Base-by-base conservation (phyloP, 2,888 invertebrate genomes). In the Gasteruption jaculator region DNA sequence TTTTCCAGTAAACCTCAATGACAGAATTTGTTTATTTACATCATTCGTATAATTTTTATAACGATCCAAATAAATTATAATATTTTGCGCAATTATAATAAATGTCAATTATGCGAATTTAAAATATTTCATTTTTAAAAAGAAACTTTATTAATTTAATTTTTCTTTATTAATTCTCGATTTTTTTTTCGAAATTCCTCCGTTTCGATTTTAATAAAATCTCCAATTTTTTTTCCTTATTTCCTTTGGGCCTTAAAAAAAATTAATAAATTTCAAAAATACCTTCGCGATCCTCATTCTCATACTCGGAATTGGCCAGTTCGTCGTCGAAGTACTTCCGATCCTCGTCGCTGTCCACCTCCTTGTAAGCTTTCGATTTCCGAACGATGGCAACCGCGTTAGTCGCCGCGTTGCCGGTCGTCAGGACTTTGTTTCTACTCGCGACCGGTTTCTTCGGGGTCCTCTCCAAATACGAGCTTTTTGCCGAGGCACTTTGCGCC, bases 301-400 rank as follows among this genome's bases (percentile, higher is more conserved):
- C 44, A 2, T 44, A 43, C 11, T 33, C 30, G 8, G 25, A 31
- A 25, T 41, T 26, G 10, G 21, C 31, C 21, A 38, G 11, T n/a
- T 51, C 51, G 6, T 52, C 52, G 8, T 51, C 46, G 2, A 26
- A 38, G 19, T 51, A 53, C 11, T 52, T 53, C 10, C 19, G 15
- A 16, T 57, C 52, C 1, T 52, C 53, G 1, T 46, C 46, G 18
- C 52, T 47, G 7, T 48, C 48, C 10, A 40, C 12, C 6, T 56
- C 52, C 5, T 51, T 46, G 18, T 52, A 46, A 33, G 50, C 54
- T 20, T 40, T 50, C 27, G 19, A 35, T 40, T 51, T 61, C n/a
- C 53, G 47, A 18, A 45, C 36, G 6, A 49, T n/a, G 3, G 50
- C 42, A 4, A 45, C 18, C n/a, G n/a, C n/a, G n/a, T n/a, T n/a